A percentile compares a stretch with the other conserved stretches of the same genome.
These are phyloP conservation scores for Albula goreensis DNA, from an alignment of 2,113 vertebrate species.

Conservation along the genomic window DNA sequence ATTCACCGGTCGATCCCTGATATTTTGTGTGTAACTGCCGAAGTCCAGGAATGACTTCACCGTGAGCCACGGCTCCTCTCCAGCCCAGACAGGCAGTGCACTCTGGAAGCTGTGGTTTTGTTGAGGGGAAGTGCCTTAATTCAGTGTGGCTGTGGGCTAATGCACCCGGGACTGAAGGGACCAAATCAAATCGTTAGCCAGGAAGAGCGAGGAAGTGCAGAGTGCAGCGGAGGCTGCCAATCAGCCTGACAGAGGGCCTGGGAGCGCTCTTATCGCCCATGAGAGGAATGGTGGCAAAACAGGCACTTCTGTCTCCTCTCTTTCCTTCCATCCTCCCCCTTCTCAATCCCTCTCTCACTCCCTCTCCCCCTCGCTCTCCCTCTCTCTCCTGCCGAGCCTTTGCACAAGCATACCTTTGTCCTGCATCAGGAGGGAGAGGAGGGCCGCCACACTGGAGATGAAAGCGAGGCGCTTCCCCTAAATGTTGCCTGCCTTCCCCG, in stretches of 20 bases:
- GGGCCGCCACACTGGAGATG: constrained; percentile 59
- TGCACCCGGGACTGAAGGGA: constrained; percentile 47
- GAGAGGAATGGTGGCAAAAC: neutral
- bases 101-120: constrained; percentile 60
- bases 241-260: neutral
- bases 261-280: constrained; percentile 2
- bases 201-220: neutral
- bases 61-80: constrained; percentile 14
- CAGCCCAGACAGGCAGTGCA: constrained; percentile 35
- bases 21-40: constrained; percentile 26
- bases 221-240: constrained; percentile 1
- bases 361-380: neutral
- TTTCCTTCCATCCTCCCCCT: neutral
- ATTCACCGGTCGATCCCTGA: constrained; percentile 44
- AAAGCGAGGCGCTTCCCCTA: constrained; percentile 69
- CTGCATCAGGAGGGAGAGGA: constrained; percentile 70
- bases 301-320: neutral
- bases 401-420: constrained; percentile 74
- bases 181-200: constrained; percentile 47
- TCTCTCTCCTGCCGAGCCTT: constrained; percentile 31
- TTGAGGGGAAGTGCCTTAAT: constrained; percentile 63
- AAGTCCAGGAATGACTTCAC: constrained; percentile 18
- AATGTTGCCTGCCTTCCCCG: constrained; percentile 60
- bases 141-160: constrained; percentile 54
- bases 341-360: neutral